phyloP scores from a whole-genome alignment of 2,797 vertebrate genomes.

The Acanthurus tractus region DNA sequence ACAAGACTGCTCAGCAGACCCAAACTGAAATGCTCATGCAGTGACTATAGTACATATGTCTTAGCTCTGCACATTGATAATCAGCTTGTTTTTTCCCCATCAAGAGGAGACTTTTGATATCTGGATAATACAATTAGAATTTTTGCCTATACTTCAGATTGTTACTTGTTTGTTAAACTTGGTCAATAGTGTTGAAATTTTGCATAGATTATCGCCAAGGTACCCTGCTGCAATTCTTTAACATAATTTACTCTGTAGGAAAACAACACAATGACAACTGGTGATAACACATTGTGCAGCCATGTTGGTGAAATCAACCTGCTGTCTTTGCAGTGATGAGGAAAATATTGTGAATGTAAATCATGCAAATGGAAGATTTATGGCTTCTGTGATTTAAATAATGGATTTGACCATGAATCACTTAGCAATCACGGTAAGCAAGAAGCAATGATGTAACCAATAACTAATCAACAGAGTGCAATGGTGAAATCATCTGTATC shows the following conservation, averaged over 20 bases:
- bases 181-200: not conserved
- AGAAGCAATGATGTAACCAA: conserved; percentile 38
- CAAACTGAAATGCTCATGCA: not conserved
- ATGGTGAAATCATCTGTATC: conserved; percentile 19
- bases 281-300: not conserved
- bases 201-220: not conserved
- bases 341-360: conserved; percentile 17
- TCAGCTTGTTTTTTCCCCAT: not conserved
- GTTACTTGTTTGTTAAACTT: not conserved
- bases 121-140: not conserved
- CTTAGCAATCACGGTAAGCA: not conserved
- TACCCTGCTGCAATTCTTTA: not conserved
- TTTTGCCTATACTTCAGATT: not conserved
- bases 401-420: conserved; percentile 41
- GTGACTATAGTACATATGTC: not conserved
- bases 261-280: too few species aligned
- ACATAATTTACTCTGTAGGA: not conserved
- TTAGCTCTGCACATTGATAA: not conserved
- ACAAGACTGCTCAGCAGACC: not conserved
- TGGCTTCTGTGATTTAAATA: conserved; percentile 35
- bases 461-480: conserved; percentile 47
- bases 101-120: conserved; percentile 3
- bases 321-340: not conserved
- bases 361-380: conserved; percentile 45
- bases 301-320: not conserved